Conservation (phyloP, 2,113 vertebrate genomes). For the Fulmarus glacialis region DNA sequence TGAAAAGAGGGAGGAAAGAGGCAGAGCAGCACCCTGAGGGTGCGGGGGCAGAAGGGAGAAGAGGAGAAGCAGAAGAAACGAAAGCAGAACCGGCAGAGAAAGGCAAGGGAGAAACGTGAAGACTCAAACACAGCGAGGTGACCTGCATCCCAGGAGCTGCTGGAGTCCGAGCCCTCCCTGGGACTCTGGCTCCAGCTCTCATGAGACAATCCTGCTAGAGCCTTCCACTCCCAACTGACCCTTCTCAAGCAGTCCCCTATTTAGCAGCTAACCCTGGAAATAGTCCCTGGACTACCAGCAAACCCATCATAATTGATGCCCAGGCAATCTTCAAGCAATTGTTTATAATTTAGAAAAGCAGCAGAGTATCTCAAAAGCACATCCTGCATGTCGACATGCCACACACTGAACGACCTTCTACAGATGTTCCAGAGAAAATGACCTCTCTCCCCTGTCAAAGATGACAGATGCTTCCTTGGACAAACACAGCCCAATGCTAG, state of each 20-base stretch:
- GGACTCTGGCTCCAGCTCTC: background rate
- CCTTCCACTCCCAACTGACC: background rate
- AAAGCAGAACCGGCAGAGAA: background rate
- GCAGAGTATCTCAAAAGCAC: background rate
- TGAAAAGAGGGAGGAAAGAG: background rate
- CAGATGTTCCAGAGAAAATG: background rate
- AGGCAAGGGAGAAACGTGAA: background rate
- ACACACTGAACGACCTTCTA: background rate
- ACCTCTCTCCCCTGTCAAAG: background rate
- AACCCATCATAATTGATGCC: background rate
- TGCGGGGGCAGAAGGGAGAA: background rate
- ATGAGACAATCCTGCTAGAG: background rate
- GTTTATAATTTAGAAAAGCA: background rate
- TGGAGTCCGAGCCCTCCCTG: fast-evolving
- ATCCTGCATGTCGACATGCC: fast-evolving
- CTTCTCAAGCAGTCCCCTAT: background rate
- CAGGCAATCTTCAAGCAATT: background rate
- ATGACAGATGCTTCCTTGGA: background rate
- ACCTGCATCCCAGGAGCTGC: background rate
- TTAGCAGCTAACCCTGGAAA: background rate
- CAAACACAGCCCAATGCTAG: background rate
- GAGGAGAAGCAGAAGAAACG: background rate
- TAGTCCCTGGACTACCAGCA: background rate
- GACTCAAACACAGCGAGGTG: background rate
- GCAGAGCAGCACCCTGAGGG: background rate